A percentile compares a stretch with the other conserved stretches of the same genome.
These are phyloP conservation scores for Siniperca knerii DNA, from an alignment of 2,113 vertebrate species.

Conservation along the genomic window DNA sequence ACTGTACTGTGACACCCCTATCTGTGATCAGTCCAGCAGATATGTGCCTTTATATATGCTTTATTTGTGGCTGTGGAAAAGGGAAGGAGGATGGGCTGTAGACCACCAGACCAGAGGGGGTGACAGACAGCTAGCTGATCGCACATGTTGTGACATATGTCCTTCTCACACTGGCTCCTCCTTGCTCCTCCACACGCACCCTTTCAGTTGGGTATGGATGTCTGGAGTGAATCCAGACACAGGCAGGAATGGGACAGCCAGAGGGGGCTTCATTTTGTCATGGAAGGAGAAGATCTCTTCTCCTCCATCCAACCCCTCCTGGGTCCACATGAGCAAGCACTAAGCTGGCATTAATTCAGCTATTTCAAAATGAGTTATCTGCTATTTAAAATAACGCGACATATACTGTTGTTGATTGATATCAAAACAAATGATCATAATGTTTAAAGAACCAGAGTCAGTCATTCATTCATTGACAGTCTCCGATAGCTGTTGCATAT, in stretches of 20 bases:
- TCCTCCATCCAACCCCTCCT: slow-evolving; percentile 33
- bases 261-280: slow-evolving; percentile 48
- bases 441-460: background rate
- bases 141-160: slow-evolving; percentile 77
- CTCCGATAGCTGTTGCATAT: background rate
- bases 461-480: background rate
- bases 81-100: slow-evolving; percentile 7
- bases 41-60: slow-evolving; percentile 8
- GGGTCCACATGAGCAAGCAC: slow-evolving; percentile 19
- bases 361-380: slow-evolving; percentile 27
- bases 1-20: background rate
- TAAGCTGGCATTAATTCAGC: slow-evolving; percentile 43
- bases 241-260: slow-evolving; percentile 27
- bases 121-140: slow-evolving; percentile 69
- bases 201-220: slow-evolving; percentile 40
- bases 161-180: slow-evolving; percentile 48
- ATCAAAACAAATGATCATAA: background rate
- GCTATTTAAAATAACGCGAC: slow-evolving; percentile 12
- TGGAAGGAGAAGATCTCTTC: slow-evolving; percentile 43
- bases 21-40: slow-evolving; percentile 17
- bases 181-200: slow-evolving; percentile 45
- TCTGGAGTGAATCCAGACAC: slow-evolving; percentile 65
- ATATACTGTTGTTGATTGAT: background rate
- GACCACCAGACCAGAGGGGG: slow-evolving; percentile 41
- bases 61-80: slow-evolving; percentile 8